Evolutionary conservation across 2,113 vertebrate genomes (phyloP), one percentile per base, ranked within the genome.

Genomic region (Eonycteris spelaea): DNA sequence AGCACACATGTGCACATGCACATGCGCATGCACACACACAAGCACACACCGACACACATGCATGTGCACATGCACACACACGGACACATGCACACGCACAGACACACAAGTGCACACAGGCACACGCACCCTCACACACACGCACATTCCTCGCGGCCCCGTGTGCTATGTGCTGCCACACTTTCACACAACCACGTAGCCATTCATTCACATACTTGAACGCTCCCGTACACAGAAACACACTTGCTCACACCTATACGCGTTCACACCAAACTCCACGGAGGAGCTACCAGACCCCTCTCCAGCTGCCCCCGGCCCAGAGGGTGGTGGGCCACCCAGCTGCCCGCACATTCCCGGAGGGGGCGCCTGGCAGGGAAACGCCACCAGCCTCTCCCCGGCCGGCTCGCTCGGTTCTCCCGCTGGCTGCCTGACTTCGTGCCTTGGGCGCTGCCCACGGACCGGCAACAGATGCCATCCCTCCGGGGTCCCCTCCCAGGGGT

Each of bases 311-410:
- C 35, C 14, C 26, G 7, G 10, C 57, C 57, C 57, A 0, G 22
- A 30, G 59, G 30, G 19, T 7, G 13, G n/a, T 26, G 0, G 3
- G 59, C 43, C 10, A 1, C 19, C 40, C 63, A 3, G 5, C 35
- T 7, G 61, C 28, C 51, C 14, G 12, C 16, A 1, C 16, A 10
- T 24, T 30, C 61, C 73, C 79, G 15, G 6, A 45, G 30, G 22
- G 3, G 91, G 78, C 33, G 38, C 48, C 61, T 7, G 30, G 71
- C 57, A 43, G 70, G 70, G 70, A 59, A 35, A 5, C 11, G 6
- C n/a, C 79, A 9, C 12, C 14, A 2, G 15, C n/a, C 48, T 28
- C 3, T 21, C 48, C 48, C 15, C 1, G 24, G n/a, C 10, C 24
- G 1, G 68, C 18, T 74, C 38, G 35, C 53, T 30, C 24, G 1